Percentiles rank a stretch among this genome's conserved stretches.
These are phyloP conservation scores for Acanthosoma haemorrhoidale DNA, from an alignment of 2,888 invertebrate species.

Conservation along the genomic window DNA sequence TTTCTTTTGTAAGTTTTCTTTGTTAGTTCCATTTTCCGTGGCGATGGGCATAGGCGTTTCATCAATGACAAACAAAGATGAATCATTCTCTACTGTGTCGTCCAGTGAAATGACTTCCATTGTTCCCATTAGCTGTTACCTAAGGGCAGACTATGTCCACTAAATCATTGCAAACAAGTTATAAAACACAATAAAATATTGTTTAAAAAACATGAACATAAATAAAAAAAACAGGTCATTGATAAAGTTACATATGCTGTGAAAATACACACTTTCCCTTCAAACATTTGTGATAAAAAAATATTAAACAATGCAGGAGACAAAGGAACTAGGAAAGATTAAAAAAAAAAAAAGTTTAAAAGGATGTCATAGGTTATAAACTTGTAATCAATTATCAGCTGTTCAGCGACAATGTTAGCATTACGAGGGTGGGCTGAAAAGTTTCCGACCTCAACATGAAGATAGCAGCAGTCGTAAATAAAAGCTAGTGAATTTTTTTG, in stretches of 20 bases:
- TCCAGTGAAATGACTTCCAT: constrained; percentile 17
- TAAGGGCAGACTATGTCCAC: neutral
- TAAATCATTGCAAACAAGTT: neutral
- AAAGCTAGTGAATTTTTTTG: too few species aligned
- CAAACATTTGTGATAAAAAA: too few species aligned
- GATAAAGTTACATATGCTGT: neutral
- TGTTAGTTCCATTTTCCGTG: neutral
- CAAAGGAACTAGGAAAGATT: too few species aligned
- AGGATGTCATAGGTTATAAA: too few species aligned
- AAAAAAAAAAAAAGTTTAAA: too few species aligned
- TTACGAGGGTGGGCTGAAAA: too few species aligned
- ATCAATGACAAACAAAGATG: constrained; percentile 8
- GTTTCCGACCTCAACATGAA: too few species aligned
- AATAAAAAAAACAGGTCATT: neutral
- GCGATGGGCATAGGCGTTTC: neutral
- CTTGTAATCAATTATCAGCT: too few species aligned
- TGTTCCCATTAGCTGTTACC: constrained; percentile 13
- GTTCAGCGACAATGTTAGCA: too few species aligned
- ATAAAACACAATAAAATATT: neutral
- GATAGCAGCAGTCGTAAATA: too few species aligned
- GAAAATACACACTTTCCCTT: too few species aligned
- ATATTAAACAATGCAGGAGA: too few species aligned
- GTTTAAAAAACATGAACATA: neutral
- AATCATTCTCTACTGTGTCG: neutral
- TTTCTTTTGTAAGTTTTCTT: neutral